A percentile compares a stretch with the other conserved stretches of the same genome.
Conservation (phyloP, 2,797 vertebrate genomes). For the Lateolabrax maculatus region DNA sequence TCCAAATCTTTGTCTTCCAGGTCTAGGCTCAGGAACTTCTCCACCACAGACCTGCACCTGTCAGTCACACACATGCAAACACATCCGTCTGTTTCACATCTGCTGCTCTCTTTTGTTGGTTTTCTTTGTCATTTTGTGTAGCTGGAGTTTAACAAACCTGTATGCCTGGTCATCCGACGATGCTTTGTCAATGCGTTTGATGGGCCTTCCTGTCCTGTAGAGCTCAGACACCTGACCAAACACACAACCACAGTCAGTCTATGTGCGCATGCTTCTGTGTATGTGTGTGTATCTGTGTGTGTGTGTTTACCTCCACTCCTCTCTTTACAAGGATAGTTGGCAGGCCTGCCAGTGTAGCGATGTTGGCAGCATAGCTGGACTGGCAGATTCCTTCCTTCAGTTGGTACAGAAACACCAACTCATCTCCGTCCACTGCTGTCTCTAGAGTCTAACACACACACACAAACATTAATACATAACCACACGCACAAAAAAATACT, state of each 20-base stretch:
- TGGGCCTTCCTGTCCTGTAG: slow-evolving; percentile 86
- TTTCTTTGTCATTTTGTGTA: slow-evolving; percentile 3
- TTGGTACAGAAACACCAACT: slow-evolving; percentile 96
- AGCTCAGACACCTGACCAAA: slow-evolving; percentile 87
- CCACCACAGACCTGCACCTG: slow-evolving; percentile 89
- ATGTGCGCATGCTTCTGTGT: slow-evolving; percentile 22
- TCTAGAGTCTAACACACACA: slow-evolving; percentile 89
- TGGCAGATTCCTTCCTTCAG: slow-evolving; percentile 92
- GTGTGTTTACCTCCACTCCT: slow-evolving; percentile 88
- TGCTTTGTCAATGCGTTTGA: slow-evolving; percentile 82
- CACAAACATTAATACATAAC: slow-evolving; percentile 25
- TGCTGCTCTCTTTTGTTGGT: not conserved
- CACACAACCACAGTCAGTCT: slow-evolving; percentile 38
- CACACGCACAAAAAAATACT: slow-evolving; percentile 23
- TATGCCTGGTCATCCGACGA: slow-evolving; percentile 83
- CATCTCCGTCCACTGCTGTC: slow-evolving; percentile 93
- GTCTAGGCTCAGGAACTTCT: slow-evolving; percentile 90
- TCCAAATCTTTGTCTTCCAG: slow-evolving; percentile 89
- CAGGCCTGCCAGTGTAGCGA: slow-evolving; percentile 93
- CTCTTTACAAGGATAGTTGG: slow-evolving; percentile 89
- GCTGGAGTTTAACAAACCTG: slow-evolving; percentile 74
- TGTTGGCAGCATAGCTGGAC: slow-evolving; percentile 94
- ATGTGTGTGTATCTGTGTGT: slow-evolving; percentile 17
- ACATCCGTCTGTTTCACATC: not conserved
- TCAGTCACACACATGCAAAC: slow-evolving; percentile 31